Conservation (phyloP, 2,113 vertebrate genomes). For the Bagarius yarrelli region DNA sequence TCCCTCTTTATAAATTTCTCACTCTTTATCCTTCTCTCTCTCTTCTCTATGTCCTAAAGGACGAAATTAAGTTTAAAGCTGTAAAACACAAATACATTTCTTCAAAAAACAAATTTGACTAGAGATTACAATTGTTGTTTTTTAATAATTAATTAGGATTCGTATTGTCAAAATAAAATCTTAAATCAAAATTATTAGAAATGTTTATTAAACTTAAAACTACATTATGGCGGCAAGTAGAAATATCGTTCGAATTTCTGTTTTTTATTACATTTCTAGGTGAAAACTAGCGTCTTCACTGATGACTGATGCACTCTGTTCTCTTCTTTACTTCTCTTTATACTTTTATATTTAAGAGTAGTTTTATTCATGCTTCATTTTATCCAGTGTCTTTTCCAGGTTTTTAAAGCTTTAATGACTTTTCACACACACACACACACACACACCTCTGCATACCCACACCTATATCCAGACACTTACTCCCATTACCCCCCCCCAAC, state of each 20-base stretch:
- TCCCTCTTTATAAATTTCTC: too few relatives aligned
- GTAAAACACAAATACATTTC: too few relatives aligned
- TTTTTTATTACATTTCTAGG: background rate
- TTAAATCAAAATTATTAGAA: background rate
- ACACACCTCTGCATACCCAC: background rate
- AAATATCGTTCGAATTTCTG: too few relatives aligned
- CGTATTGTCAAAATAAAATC: too few relatives aligned
- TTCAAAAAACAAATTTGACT: too few relatives aligned
- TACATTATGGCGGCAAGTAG: background rate
- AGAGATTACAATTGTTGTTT: too few relatives aligned
- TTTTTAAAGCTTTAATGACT: conserved; percentile 77
- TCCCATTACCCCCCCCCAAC: too few relatives aligned
- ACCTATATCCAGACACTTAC: background rate
- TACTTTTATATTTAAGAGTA: background rate
- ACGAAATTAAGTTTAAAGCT: too few relatives aligned
- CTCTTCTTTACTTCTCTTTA: background rate
- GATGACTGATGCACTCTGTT: background rate
- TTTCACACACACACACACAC: conserved; percentile 37
- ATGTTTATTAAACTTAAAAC: background rate
- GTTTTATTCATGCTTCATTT: too few relatives aligned
- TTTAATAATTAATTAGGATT: too few relatives aligned
- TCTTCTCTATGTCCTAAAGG: too few relatives aligned
- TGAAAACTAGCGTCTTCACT: background rate
- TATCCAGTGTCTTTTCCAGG: conserved; percentile 71
- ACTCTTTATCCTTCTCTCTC: too few relatives aligned